Evolutionary conservation across 2,797 vertebrate genomes (phyloP).

Genomic region (Spinus olivaceus): DNA sequence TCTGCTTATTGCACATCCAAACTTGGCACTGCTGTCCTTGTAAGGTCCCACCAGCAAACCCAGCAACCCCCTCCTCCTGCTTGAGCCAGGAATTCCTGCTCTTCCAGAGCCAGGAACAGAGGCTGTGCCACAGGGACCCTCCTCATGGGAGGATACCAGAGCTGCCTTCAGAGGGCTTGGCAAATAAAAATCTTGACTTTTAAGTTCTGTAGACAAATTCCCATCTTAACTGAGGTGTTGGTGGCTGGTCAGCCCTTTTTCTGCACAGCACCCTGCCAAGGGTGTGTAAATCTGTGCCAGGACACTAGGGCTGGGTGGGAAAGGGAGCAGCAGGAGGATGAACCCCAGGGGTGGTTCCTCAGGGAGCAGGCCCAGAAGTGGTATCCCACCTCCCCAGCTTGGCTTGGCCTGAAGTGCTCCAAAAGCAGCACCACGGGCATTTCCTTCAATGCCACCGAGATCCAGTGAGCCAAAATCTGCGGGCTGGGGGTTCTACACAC

Average conservation of each 20-base stretch:
- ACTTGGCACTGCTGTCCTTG: rapidly evolving
- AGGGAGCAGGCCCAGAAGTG: neutral
- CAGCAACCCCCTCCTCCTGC: neutral
- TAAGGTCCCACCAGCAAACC: neutral
- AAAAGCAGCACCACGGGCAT: too few relatives aligned
- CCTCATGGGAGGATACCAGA: rapidly evolving
- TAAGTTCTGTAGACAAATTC: neutral
- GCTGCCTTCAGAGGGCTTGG: neutral
- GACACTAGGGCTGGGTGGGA: rapidly evolving
- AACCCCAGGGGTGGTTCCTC: neutral
- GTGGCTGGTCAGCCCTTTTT: neutral
- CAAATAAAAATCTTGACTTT: neutral
- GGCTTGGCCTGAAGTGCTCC: neutral
- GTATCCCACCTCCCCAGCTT: rapidly evolving
- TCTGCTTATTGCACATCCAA: too few relatives aligned
- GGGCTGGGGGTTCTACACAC: rapidly evolving
- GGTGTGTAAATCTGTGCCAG: neutral
- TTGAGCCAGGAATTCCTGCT: neutral
- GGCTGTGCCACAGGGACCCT: neutral
- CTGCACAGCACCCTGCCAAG: neutral
- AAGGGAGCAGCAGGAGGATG: neutral
- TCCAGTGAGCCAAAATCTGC: rapidly evolving
- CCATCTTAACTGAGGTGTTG: rapidly evolving
- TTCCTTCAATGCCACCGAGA: neutral
- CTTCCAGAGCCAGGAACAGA: neutral